Conservation (phyloP, 2,888 invertebrate species). For the Mimachlamys varia region DNA sequence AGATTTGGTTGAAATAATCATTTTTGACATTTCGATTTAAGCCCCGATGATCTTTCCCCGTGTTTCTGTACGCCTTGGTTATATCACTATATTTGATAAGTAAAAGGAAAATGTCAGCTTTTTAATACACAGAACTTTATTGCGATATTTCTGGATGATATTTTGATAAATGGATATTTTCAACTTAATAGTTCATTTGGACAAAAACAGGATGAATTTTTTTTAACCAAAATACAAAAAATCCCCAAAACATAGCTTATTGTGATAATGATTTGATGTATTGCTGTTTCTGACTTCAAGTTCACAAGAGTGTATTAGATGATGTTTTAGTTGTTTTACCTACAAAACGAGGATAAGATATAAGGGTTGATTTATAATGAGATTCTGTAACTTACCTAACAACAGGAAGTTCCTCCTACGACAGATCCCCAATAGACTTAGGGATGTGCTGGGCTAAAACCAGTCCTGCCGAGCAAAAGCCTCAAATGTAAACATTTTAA, state of each 20-base stretch:
- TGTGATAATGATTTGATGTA: conserved; percentile 10
- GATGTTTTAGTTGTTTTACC: background rate
- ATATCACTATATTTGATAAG: conserved; percentile 11
- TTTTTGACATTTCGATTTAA: conserved; percentile 7
- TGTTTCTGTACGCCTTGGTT: background rate
- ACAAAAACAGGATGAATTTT: background rate
- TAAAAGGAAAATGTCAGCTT: conserved; percentile 33
- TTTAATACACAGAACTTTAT: conserved; percentile 22
- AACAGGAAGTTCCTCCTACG: conserved; percentile 3
- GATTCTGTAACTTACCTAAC: background rate
- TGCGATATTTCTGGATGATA: conserved; percentile 7
- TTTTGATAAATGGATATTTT: conserved; percentile 30
- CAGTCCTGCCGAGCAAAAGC: background rate
- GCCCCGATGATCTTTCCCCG: background rate
- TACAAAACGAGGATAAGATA: background rate
- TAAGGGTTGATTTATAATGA: background rate
- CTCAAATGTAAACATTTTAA: background rate
- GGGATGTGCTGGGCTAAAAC: background rate
- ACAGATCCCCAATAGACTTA: background rate
- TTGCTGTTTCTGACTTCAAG: background rate
- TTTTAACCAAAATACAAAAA: background rate
- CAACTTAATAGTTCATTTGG: background rate
- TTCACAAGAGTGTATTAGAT: background rate
- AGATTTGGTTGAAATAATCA: conserved; percentile 36
- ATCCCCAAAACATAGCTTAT: background rate